These are phyloP conservation scores for Macaria notata DNA, from an alignment of 2,888 invertebrate species.

Conservation along the genomic window DNA sequence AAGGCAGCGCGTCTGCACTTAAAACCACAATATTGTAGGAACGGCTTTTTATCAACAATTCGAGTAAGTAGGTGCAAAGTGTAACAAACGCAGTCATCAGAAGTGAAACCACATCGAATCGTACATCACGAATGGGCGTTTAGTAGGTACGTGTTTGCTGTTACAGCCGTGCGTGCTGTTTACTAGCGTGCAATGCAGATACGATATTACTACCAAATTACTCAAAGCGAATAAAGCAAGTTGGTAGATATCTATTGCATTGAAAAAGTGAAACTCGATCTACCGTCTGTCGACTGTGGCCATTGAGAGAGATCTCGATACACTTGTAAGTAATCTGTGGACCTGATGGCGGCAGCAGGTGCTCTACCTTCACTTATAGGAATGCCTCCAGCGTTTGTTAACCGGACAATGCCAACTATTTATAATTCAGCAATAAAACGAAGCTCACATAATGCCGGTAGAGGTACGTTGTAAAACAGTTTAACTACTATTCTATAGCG, in stretches of 20 bases:
- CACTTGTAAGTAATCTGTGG: conserved; percentile 16
- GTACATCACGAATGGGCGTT: conserved; percentile 65
- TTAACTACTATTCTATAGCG: conserved; percentile 7
- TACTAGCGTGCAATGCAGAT: conserved; percentile 63
- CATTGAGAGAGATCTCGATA: conserved; percentile 12
- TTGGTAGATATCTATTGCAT: conserved; percentile 17
- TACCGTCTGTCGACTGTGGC: conserved; percentile 10
- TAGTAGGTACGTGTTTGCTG: conserved; percentile 65
- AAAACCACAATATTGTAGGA: too few relatives aligned
- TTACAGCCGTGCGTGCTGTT: conserved; percentile 57
- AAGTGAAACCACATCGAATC: conserved; percentile 78
- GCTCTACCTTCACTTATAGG: conserved; percentile 14
- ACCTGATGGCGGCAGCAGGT: conserved; percentile 13
- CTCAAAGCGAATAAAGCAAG: conserved; percentile 20
- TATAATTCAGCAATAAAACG: conserved; percentile 19
- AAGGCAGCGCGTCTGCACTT: too few relatives aligned
- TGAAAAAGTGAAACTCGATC: conserved; percentile 29
- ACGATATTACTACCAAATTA: conserved; percentile 39
- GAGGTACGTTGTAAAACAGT: conserved; percentile 16
- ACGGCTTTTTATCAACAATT: conserved; percentile 11
- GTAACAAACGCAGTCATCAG: conserved; percentile 48
- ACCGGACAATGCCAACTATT: conserved; percentile 19
- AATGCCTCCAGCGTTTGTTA: conserved; percentile 13
- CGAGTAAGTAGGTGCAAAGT: conserved; percentile 16
- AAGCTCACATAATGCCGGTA: conserved; percentile 13